A percentile compares a stretch with the other conserved stretches of the same genome.
Conservation (phyloP, 2,113 vertebrate genomes). For the Erpornis zantholeuca region DNA sequence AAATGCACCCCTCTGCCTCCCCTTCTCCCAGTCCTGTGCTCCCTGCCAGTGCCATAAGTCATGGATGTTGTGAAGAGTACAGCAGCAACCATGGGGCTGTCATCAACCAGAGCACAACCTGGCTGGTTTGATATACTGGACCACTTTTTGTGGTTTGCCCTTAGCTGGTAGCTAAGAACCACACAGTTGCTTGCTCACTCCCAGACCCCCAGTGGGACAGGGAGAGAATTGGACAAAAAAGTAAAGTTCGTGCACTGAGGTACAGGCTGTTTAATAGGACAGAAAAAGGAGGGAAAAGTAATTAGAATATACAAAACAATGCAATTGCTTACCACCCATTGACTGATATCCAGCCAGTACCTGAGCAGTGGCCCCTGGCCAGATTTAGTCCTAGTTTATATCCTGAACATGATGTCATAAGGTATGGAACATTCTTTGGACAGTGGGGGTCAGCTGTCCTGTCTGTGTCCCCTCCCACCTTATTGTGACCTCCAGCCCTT, state of each 20-base stretch:
- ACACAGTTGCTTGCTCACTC: not conserved
- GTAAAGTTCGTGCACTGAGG: not conserved
- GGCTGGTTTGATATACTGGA: not conserved
- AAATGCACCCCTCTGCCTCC: not conserved
- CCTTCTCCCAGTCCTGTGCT: not conserved
- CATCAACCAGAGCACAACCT: not conserved
- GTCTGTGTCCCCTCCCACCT: not conserved
- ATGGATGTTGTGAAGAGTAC: not conserved
- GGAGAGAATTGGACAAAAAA: not conserved
- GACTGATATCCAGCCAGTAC: not conserved
- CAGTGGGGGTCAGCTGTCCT: not conserved
- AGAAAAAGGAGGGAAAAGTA: not conserved
- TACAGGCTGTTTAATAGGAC: not conserved
- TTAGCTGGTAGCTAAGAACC: not conserved
- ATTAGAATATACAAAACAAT: not conserved
- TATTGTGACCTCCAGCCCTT: not conserved
- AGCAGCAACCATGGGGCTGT: not conserved
- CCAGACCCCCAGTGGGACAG: not conserved
- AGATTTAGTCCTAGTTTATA: not conserved
- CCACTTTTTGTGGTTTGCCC: not conserved
- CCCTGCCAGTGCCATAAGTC: accelerated
- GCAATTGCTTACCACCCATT: not conserved
- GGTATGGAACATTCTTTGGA: not conserved
- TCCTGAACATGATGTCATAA: not conserved
- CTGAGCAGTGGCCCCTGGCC: not conserved